phyloP scores from a whole-genome alignment of 2,797 vertebrate genomes.

The Tarsius wallacei region DNA sequence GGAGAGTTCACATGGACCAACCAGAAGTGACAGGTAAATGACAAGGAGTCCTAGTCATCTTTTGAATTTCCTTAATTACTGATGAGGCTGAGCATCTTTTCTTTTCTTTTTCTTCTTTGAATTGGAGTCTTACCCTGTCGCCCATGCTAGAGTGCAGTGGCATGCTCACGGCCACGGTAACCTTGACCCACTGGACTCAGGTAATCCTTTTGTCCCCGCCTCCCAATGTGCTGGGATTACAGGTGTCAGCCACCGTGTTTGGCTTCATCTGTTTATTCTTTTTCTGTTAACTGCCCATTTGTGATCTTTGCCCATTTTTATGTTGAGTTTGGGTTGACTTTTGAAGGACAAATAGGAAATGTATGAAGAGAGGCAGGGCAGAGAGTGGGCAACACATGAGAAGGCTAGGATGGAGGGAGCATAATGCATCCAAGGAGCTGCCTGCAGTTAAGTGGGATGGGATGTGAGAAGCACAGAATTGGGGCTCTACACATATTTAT shows the following conservation, averaged over 20 bases:
- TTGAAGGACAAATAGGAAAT: constrained; percentile 6
- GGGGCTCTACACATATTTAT: background rate
- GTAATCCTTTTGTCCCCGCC: no score
- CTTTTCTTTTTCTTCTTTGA: background rate
- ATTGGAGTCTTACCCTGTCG: no score
- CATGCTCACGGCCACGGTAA: no score
- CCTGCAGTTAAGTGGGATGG: background rate
- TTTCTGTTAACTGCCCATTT: background rate
- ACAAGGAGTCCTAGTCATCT: background rate
- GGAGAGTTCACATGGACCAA: background rate
- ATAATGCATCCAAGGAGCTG: background rate
- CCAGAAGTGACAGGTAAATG: background rate
- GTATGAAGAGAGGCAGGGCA: background rate
- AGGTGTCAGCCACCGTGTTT: no score
- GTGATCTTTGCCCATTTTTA: constrained; percentile 2
- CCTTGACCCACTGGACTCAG: no score
- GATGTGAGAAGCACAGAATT: background rate
- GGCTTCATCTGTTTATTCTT: background rate
- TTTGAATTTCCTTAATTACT: constrained; percentile 15
- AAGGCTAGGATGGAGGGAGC: background rate
- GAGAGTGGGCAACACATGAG: background rate
- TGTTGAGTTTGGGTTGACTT: constrained; percentile 7
- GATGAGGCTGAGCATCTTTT: constrained; percentile 40
- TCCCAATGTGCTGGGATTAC: no score
- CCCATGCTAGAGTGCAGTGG: no score